Conservation (phyloP, 2,797 vertebrate genomes). For the Amblyopsis hoosieri region DNA sequence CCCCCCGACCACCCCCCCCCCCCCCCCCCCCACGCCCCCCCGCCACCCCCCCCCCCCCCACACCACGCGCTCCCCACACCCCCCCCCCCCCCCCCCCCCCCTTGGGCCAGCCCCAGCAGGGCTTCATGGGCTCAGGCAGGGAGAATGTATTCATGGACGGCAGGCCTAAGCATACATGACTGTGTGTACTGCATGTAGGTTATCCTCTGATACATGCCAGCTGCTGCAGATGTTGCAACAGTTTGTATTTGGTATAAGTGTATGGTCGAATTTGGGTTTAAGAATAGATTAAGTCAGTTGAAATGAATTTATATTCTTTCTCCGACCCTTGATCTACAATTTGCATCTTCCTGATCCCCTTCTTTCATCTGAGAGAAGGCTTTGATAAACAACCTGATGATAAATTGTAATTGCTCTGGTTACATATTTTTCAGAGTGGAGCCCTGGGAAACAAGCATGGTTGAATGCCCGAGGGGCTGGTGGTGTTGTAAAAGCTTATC, state of each 20-base stretch:
- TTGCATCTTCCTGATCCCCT: constrained; percentile 20
- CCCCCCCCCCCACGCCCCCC: no score
- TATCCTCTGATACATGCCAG: not conserved
- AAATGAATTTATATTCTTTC: constrained; percentile 23
- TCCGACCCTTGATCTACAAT: constrained; percentile 52
- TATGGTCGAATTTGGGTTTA: not conserved
- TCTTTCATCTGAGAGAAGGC: constrained; percentile 37
- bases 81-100: constrained; percentile 20
- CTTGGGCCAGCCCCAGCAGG: constrained; percentile 28
- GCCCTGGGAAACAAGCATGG: constrained; percentile 60
- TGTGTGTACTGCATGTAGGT: constrained; percentile 4
- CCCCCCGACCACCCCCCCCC: no score
- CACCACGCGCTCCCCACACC: no score
- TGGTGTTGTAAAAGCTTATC: constrained; percentile 73
- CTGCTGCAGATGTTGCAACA: not conserved
- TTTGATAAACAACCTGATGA: constrained; percentile 68
- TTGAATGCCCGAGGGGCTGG: constrained; percentile 52
- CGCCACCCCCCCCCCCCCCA: no score
- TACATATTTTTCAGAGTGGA: constrained; percentile 66
- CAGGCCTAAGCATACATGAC: not conserved
- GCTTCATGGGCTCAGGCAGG: constrained; percentile 54
- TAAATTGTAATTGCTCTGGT: constrained; percentile 65
- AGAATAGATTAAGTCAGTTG: constrained; percentile 24
- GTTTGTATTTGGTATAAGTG: not conserved
- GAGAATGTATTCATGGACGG: constrained; percentile 11